Percentiles rank a stretch among this genome's conserved stretches.
Conservation (phyloP, 2,113 vertebrate species). For the Heliornis fulica region DNA sequence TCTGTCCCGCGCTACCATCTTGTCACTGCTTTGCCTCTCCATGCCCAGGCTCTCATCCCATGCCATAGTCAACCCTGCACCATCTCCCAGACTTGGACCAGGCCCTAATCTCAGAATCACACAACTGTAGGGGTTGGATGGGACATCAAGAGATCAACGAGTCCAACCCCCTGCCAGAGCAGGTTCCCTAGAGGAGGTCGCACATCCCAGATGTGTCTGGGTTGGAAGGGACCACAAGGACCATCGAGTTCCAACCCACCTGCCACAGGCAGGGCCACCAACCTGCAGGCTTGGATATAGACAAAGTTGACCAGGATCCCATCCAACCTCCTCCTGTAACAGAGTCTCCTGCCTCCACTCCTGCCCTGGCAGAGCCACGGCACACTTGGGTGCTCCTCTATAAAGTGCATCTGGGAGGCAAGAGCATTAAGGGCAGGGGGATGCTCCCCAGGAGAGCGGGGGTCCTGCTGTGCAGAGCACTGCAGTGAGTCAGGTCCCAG, state of each 20-base stretch:
- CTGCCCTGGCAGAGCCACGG: rapidly evolving
- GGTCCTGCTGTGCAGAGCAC: not conserved
- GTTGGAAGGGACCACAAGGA: too few relatives aligned
- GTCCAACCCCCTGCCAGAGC: too few relatives aligned
- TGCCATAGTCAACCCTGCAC: not conserved
- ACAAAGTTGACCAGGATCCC: too few relatives aligned
- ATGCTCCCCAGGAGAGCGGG: rapidly evolving
- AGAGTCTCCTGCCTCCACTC: not conserved
- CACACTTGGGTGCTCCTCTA: not conserved
- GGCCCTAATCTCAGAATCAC: not conserved
- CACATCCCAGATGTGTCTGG: too few relatives aligned
- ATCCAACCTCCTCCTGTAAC: not conserved
- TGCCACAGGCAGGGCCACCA: too few relatives aligned
- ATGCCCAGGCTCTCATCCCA: constrained; percentile 66
- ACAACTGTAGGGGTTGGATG: too few relatives aligned
- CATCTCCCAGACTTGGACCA: constrained; percentile 16
- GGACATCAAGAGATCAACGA: too few relatives aligned
- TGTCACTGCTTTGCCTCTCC: constrained; percentile 59
- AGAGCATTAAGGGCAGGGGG: rapidly evolving
- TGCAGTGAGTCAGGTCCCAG: not conserved
- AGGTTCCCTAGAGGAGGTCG: too few relatives aligned
- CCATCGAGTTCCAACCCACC: too few relatives aligned
- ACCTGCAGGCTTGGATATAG: too few relatives aligned
- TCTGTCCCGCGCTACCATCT: not conserved
- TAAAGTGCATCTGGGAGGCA: not conserved